Evolutionary conservation across 2,797 vertebrate genomes (phyloP), one percentile per base, ranked within the genome.

Genomic region (Tenualosa ilisha): DNA sequence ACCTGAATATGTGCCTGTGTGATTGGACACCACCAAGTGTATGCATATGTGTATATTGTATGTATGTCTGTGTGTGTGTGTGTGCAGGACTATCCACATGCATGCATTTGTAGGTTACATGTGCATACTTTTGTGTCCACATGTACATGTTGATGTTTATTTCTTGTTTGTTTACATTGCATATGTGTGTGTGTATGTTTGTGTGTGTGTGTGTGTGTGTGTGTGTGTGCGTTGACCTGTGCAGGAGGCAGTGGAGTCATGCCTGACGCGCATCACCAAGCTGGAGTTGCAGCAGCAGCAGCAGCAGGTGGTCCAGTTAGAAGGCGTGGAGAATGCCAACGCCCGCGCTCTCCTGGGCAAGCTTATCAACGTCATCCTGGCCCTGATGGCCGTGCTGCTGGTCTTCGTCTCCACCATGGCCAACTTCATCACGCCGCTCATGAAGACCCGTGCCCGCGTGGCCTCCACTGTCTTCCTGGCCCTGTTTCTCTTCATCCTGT

Each of bases 271-370:
- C 12, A 96, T 99, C 91, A 98, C 97, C 89, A 99, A 99, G 92
- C 93, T 99, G 93, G 98, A 99, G 93, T 94, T 99, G 63, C 98
- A 99, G 94, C 98, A 99, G 93, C 98, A 99, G 86, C 98, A 99
- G 94, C 98, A 99, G 93, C 98, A 99, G 91, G 98, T 99, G 81
- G 98, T 99, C 49, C 98, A 99, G 94, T 90, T 99, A 93, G 98
- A 99, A 87, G 98, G 98, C 0, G 98, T 99, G 91, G 98, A 99
- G 93, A 99, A 99, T 0, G 97, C 98, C 92, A 98, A 99, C 0
- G 98, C 98, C 0, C 94, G 98, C n/a, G 98, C 97, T 0, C 96
- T 99, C 86, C 96, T 99, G 91, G 98, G 98, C 81, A 99, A 99
- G 90, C 97, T 99, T 94, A 99, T 99, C 94, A 99, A 99, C 0